A percentile compares a stretch with the other conserved stretches of the same genome.
phyloP scores from a whole-genome alignment of 2,113 vertebrate species.

The Chionis minor region DNA sequence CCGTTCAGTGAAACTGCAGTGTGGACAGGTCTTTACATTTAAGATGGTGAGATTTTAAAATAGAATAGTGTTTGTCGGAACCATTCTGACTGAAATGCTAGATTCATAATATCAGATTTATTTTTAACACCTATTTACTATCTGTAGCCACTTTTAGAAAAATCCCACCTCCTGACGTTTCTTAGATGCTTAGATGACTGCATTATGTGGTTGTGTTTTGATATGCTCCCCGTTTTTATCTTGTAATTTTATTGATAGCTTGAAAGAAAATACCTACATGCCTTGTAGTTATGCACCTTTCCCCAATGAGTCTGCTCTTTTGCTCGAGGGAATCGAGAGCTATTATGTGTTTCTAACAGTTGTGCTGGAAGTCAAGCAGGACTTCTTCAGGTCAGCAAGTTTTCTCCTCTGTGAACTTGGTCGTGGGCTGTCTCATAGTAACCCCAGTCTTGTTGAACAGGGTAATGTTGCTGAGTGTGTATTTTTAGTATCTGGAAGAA shows the following conservation, averaged over 20 bases:
- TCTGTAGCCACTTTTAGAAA: neutral
- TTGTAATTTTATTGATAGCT: neutral
- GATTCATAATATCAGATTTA: neutral
- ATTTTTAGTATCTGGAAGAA: neutral
- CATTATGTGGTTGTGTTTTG: neutral
- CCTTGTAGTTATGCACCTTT: neutral
- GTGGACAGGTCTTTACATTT: neutral
- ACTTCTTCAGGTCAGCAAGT: neutral
- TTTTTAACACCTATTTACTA: neutral
- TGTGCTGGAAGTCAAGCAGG: neutral
- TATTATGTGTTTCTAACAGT: neutral
- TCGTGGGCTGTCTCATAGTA: neutral
- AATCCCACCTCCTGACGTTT: neutral
- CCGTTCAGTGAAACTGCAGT: neutral
- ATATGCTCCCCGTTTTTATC: neutral
- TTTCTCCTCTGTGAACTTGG: neutral
- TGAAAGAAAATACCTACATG: neutral
- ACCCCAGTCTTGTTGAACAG: neutral
- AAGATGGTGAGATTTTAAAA: neutral
- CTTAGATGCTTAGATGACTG: neutral
- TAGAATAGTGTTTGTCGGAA: neutral
- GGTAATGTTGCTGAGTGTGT: neutral
- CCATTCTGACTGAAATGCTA: neutral
- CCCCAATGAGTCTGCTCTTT: neutral
- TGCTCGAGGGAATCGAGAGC: neutral